These are phyloP conservation scores for Rousettus leschenaultii DNA, from an alignment of 2,113 vertebrate species.

Conservation along the genomic window DNA sequence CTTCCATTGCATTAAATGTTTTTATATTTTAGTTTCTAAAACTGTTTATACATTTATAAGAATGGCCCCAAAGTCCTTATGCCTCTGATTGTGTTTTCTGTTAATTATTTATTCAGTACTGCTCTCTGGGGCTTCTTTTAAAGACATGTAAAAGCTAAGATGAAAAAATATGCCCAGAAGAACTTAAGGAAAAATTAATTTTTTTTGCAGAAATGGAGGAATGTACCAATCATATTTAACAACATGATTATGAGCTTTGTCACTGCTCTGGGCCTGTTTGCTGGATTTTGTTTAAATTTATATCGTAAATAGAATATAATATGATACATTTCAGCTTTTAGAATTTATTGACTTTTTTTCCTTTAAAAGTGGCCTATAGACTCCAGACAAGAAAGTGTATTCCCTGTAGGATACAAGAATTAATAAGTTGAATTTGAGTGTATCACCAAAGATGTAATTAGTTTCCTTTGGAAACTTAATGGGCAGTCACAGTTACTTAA, in stretches of 20 bases:
- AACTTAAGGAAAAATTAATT: neutral
- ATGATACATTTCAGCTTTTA: neutral
- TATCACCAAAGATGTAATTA: neutral
- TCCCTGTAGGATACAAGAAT: neutral
- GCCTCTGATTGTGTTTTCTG: neutral
- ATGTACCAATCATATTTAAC: neutral
- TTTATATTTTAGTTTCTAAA: neutral
- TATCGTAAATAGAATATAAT: neutral
- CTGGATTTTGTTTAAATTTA: neutral
- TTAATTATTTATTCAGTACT: neutral
- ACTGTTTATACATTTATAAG: neutral
- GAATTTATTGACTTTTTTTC: neutral
- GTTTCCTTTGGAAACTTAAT: neutral
- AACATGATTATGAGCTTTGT: neutral
- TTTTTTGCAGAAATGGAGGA: neutral
- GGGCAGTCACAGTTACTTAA: neutral
- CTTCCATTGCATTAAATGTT: neutral
- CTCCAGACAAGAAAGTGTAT: neutral
- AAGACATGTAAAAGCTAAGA: neutral
- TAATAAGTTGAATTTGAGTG: neutral
- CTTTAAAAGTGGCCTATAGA: neutral
- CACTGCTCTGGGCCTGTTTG: neutral
- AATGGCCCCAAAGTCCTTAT: neutral
- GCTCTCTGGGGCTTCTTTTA: neutral
- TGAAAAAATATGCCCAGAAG: neutral